A percentile compares a stretch with the other conserved stretches of the same genome.
phyloP scores from a whole-genome alignment of 2,113 vertebrate genomes.

The Rhynchomys soricoides region DNA sequence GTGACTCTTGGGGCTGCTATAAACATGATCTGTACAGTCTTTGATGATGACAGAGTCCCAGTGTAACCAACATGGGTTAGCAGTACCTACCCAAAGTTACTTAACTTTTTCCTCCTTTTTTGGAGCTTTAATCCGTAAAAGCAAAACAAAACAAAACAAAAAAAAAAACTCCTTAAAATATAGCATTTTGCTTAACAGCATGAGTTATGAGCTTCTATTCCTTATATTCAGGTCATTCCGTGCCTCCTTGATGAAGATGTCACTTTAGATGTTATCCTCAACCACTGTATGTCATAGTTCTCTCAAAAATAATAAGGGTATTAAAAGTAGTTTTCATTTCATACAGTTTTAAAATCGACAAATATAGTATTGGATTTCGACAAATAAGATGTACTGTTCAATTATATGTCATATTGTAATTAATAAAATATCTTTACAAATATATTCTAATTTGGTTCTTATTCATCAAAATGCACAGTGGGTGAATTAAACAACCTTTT shows the following conservation, averaged over 20 bases:
- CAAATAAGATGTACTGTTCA: neutral
- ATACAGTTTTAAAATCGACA: neutral
- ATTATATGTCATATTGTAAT: neutral
- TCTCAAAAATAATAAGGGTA: neutral
- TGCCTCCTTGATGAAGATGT: neutral
- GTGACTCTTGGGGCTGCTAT: neutral
- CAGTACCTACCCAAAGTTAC: neutral
- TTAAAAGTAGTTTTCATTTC: neutral
- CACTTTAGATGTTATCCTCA: neutral
- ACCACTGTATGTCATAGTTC: neutral
- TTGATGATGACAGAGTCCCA: neutral
- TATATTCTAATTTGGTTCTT: neutral
- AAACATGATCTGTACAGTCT: neutral
- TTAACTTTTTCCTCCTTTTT: neutral
- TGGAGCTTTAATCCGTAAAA: slow-evolving; percentile 11
- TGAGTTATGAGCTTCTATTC: neutral
- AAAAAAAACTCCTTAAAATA: neutral
- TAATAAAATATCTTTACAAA: slow-evolving; percentile 4
- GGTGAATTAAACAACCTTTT: neutral
- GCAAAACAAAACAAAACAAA: slow-evolving; percentile 4
- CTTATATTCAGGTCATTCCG: neutral
- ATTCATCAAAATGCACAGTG: neutral
- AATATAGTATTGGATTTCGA: neutral
- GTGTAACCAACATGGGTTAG: neutral
- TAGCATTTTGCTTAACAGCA: neutral